Conservation (phyloP, 1,140 invertebrate genomes). For the Anthonomus grandis region DNA sequence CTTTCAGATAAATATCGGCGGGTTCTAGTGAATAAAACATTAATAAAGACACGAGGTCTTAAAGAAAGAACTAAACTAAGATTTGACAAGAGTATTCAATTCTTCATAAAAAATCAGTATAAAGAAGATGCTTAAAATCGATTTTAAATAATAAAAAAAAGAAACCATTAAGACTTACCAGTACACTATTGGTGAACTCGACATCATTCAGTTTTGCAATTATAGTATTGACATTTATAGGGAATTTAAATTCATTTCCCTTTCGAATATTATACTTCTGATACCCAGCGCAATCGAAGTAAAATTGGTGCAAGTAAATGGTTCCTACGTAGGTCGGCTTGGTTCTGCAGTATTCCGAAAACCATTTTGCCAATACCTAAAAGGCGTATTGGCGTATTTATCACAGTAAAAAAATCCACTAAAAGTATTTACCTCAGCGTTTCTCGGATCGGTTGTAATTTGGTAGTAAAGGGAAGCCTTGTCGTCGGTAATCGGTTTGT, state of each 20-base stretch:
- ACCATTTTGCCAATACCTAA: background rate
- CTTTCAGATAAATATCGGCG: no score
- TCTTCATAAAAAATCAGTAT: no score
- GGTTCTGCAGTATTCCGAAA: background rate
- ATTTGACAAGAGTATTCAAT: no score
- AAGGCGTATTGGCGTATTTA: no score
- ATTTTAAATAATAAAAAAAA: no score
- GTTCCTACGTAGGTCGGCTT: background rate
- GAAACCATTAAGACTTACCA: background rate
- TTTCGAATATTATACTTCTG: background rate
- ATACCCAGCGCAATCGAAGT: constrained; percentile 1
- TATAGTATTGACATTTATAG: background rate
- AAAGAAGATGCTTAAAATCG: no score
- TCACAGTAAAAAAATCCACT: background rate
- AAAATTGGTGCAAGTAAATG: background rate
- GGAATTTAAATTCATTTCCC: no score
- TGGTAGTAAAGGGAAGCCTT: background rate
- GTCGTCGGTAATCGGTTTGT: constrained; percentile 2
- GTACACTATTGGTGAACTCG: background rate
- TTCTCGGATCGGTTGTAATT: constrained; percentile 1
- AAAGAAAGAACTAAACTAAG: no score
- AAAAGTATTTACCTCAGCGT: no score
- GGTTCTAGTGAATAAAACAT: no score
- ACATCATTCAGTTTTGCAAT: background rate
- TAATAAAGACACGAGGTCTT: no score